Percentiles rank a stretch among this genome's conserved stretches.
phyloP scores from a whole-genome alignment of 2,888 invertebrate genomes.

The Mactromeris polynyma region DNA sequence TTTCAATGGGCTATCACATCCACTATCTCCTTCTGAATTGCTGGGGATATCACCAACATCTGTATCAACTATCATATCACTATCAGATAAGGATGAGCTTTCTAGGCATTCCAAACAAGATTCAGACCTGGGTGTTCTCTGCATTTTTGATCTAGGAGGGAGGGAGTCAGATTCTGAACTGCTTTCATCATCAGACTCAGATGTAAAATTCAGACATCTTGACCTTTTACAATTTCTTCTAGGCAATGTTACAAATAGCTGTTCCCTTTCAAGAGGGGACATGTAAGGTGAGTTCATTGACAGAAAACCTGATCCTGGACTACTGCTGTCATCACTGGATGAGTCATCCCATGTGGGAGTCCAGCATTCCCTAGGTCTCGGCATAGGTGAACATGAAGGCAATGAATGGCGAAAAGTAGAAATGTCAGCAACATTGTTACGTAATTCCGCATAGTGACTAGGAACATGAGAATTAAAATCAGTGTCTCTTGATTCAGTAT shows the following conservation, averaged over 20 bases:
- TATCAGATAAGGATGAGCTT: not conserved
- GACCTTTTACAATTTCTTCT: constrained; percentile 32
- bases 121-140: constrained; percentile 26
- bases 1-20: not conserved
- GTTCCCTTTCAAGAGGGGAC: not conserved
- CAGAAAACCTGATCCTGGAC: not conserved
- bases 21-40: not conserved
- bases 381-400: too few relatives aligned
- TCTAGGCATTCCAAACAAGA: too few relatives aligned
- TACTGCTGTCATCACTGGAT: not conserved
- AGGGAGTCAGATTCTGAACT: not conserved
- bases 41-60: not conserved
- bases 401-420: too few relatives aligned
- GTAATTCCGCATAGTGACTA: not conserved
- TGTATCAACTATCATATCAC: not conserved
- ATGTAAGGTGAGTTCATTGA: not conserved
- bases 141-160: constrained; percentile 39
- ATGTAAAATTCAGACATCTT: constrained; percentile 26
- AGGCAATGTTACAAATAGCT: not conserved
- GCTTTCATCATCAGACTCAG: not conserved
- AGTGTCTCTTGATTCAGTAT: not conserved
- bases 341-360: not conserved
- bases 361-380: not conserved
- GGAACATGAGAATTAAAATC: not conserved
- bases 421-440: too few relatives aligned